A percentile compares a stretch with the other conserved stretches of the same genome.
Evolutionary conservation across 2,113 vertebrate genomes (phyloP).

Genomic region (Lagenorhynchus albirostris): DNA sequence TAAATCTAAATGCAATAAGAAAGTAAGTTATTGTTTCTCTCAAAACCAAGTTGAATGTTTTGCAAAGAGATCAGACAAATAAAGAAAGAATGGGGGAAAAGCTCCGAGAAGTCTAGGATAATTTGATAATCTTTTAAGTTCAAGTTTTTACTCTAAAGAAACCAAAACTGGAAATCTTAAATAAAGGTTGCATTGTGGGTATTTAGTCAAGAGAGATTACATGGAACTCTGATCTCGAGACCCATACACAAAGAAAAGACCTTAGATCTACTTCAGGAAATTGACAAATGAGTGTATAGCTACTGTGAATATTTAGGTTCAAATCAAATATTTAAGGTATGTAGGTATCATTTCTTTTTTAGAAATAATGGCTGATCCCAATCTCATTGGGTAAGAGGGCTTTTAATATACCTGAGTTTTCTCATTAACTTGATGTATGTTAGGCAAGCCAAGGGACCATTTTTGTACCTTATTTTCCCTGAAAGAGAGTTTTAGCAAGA

Average conservation of each 20-base stretch:
- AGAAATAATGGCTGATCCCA: background rate
- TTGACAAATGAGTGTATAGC: background rate
- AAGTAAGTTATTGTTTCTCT: background rate
- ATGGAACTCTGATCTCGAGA: background rate
- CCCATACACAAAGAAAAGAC: background rate
- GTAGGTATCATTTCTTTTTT: background rate
- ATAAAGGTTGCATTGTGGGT: background rate
- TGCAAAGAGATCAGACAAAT: background rate
- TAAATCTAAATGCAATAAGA: conserved; percentile 21
- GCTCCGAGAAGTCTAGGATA: background rate
- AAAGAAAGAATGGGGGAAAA: background rate
- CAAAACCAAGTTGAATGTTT: background rate
- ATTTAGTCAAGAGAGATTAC: background rate
- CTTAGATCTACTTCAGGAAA: background rate
- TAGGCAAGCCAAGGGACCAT: background rate
- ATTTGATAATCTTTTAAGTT: background rate
- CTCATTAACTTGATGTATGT: background rate
- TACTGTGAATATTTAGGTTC: background rate
- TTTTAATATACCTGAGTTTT: conserved; percentile 16
- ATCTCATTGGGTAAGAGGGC: background rate
- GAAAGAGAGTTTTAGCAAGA: background rate
- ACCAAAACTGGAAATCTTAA: background rate
- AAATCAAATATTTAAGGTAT: conserved; percentile 13
- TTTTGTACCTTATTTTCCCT: background rate
- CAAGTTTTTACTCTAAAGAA: conserved; percentile 23